Evolutionary conservation across 2,113 vertebrate genomes (phyloP), one percentile per base, ranked within the genome.

Genomic region (Uria aalge): DNA sequence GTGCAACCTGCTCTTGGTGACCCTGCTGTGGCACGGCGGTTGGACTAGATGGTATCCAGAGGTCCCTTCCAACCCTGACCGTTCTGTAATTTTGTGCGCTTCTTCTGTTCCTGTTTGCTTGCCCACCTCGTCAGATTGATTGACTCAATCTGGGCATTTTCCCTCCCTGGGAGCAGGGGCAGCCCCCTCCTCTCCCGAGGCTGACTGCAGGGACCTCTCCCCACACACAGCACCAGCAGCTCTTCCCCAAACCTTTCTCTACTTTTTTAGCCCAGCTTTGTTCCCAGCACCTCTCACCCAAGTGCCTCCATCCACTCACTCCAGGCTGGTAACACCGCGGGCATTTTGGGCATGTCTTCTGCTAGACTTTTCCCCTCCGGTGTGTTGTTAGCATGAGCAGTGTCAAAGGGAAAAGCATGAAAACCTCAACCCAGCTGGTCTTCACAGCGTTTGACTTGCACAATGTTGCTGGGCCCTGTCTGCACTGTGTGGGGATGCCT

Each of bases 381-480:
- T 16, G 66, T 32, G 21, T 60, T 59, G 23, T 66, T 40, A 62
- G 8, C 7, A 12, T 20, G 47, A 87, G 21, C 41, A 32, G 36
- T 36, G 20, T 45, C 63, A 38, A 36, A 36, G 24, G n/a, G 10
- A 57, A 68, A 60, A 22, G 14, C 27, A 45, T 32, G 34, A 78
- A 91, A 45, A 52, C 24, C 18, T 88, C 29, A 40, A 13, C 30
- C 18, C 55, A 50, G 32, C 24, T 74, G 15, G 17, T 67, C 7
- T 52, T 9, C 24, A 24, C 45, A 11, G 19, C 4, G 1, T 24
- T 73, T 5, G 9, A 26, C 19, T 40, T 0, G 0, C 47, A 27
- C 12, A 11, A 5, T 0, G 0, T 7, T 24, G 26, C 11, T 59
- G 48, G 18, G 43, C 69, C 43, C 21, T 30, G 27, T 26, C 26